These are phyloP conservation scores for Lordiphosa collinella DNA, from an alignment of 1,140 invertebrate genomes.

Conservation along the genomic window DNA sequence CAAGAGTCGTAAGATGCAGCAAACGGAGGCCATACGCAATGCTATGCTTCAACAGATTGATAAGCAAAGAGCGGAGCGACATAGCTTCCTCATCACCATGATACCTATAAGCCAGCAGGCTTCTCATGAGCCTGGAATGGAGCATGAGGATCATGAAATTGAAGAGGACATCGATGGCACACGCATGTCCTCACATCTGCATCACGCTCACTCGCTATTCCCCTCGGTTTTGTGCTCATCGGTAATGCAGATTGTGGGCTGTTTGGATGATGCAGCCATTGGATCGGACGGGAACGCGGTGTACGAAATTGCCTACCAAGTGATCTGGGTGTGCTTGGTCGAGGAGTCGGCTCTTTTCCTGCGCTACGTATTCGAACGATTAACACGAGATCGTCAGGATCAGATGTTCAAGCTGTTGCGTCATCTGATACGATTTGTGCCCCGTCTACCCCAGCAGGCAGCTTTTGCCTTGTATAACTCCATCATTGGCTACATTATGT, in stretches of 20 bases:
- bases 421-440: slow-evolving; percentile 95
- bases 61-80: slow-evolving; percentile 94
- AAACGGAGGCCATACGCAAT: slow-evolving; percentile 97
- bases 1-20: slow-evolving; percentile 98
- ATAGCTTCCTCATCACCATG: slow-evolving; percentile 98
- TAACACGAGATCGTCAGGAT: slow-evolving; percentile 97
- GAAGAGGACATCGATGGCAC: slow-evolving; percentile 87
- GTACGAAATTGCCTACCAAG: slow-evolving; percentile 94
- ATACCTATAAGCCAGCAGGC: slow-evolving; percentile 97
- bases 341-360: slow-evolving; percentile 98
- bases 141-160: slow-evolving; percentile 95
- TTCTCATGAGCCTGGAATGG: slow-evolving; percentile 95
- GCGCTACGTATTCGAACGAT: slow-evolving; percentile 95
- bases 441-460: slow-evolving; percentile 96
- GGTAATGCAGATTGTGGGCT: slow-evolving; percentile 95
- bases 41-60: slow-evolving; percentile 97
- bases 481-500: slow-evolving; percentile 99
- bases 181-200: slow-evolving; percentile 86
- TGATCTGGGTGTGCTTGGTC: slow-evolving; percentile 98
- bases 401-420: slow-evolving; percentile 96
- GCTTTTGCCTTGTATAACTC: slow-evolving; percentile 99
- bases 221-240: slow-evolving; percentile 97
- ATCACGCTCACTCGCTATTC: slow-evolving; percentile 95
- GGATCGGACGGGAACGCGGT: slow-evolving; percentile 95
- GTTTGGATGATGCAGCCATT: slow-evolving; percentile 97